Evolutionary conservation across 2,888 invertebrate genomes (phyloP), one percentile per base, ranked within the genome.

Genomic region (Keiferia lycopersicella): DNA sequence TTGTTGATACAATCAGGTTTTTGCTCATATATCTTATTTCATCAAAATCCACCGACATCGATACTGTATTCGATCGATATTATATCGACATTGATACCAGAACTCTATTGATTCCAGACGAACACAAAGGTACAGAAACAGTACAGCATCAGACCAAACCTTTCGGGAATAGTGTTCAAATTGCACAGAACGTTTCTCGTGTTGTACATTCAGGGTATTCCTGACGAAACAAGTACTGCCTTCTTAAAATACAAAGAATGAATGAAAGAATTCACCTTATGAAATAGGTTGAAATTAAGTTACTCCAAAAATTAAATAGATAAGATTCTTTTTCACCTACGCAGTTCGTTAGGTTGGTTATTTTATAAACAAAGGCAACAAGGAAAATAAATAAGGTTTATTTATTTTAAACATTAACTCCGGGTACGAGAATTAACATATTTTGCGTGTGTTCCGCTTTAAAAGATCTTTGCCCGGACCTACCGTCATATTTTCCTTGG

Each of bases 351-450:
- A 41, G 12, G 12, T 41, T 51, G 12, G 8, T 51, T 51, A 51
- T 51, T 51, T 51, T 20, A 11, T 2, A 51, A 20, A 51, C 51
- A 51, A 20, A 51, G 22, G 20, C 22, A 51, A 51, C 51, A 22
- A 51, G 51, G 22, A 51, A 51, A 51, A 51, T 51, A 51, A 51
- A 51, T 20, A 60, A 20, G 48, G 45, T n/a, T 14, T 60, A 45
- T 60, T 60, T 60, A 61, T 61, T 50, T 50, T 30, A 26, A 56
- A 34, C 34, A 57, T 57, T 30, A 16, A 26, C 26, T 30, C 22
- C 30, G 50, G 45, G 50, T 50, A 16, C 14, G 22, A 34, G 50
- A 48, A 61, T 61, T 61, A 34, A 61, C 61, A 61, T 61, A 61
- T 61, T 61, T 60, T 39, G 22, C 60, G 26, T 26, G 26, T 6